Base-by-base conservation (phyloP, 2,888 invertebrate species). In the Platycheirus albimanus region DNA sequence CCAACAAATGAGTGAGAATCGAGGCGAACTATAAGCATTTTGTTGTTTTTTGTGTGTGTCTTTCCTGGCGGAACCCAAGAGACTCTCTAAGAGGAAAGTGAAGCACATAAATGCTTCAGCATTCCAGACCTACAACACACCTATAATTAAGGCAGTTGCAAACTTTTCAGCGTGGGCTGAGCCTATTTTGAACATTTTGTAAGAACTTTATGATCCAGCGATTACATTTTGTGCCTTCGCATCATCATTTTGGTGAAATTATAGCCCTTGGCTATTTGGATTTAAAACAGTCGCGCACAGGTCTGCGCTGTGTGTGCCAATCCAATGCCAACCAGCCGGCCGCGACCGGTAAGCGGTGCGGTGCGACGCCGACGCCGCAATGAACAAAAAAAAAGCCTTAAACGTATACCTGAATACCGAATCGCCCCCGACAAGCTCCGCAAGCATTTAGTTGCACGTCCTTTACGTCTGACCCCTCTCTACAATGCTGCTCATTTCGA, bases 121-220 rank as follows among this genome's bases (percentile, higher is more conserved):
- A 84, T 84, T 84, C 84, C 84, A 75, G 67, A 75, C 71, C 84
- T 67, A 75, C 74, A 79, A 70, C 84, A 84, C 84, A 79, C 84
- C 84, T 84, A 84, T 84, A 84, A 84, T 84, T 84, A 83, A 83
- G 83, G 77, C 78, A 84, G 84, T 84, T 84, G 84, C 84, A 84
- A 84, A 84, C 52, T 79, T 84, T 84, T 84, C 79, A 79, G 84
- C 84, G 84, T 84, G 84, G 84, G 84, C 84, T 79, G 84, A 75
- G 84, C 74, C 84, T 84, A 84, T 84, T 84, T 79, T 84, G 79
- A 84, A 84, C 84, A 84, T 84, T 79, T 84, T 84, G 84, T 79
- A 84, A 84, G 84, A 84, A 84, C 79, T 84, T 84, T 84, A 84
- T 84, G 84, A 84, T 84, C 30, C 84, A 84, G 70, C 84, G 84